Evolutionary conservation across 2,113 vertebrate species (phyloP), one percentile per base, ranked within the genome.

Genomic region (Thryonomys swinderianus): DNA sequence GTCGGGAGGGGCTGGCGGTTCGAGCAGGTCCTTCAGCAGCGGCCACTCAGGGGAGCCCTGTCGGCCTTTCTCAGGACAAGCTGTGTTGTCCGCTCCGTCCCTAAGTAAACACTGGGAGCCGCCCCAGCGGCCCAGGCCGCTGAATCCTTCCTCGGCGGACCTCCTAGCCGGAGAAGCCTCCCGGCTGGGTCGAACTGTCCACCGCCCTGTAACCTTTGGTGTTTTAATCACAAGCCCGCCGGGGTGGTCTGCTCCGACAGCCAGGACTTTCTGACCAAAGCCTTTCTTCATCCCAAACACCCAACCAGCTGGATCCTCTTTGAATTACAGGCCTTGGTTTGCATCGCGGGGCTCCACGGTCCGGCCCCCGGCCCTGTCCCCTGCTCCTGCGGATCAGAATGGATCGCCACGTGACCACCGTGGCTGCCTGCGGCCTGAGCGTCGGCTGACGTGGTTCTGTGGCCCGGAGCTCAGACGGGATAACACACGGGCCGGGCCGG

Each of bases 241-340:
- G 2, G 83, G 91, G 62, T 59, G 90, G 87, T 74, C 97, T 82
- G 53, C 13, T 10, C 23, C 37, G 12, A 71, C 90, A 40, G 45
- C 80, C 67, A 66, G 82, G 61, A 51, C 59, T 42, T 91, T 34
- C 94, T 73, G 69, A 27, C 30, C 25, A 21, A 66, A 51, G 53
- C 17, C 69, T 40, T 53, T 12, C 48, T 30, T 89, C 30, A 45
- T 71, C 79, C 34, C 84, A 21, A 61, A 17, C 3, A 40, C 74
- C 78, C 84, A 34, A n/a, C 59, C 88, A 84, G 71, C 79, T 79
- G 85, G 37, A 42, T 42, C 64, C 6, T 81, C 79, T 92, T 79
- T 51, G 51, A 93, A 61, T 40, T n/a, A 73, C 82, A 95, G 57
- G 27, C 53, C 82, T 79, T 59, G 16, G 51, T 89, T 81, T 93